Evolutionary conservation across 2,113 vertebrate genomes (phyloP), one percentile per base, ranked within the genome.

Genomic region (Pelecanus crispus): DNA sequence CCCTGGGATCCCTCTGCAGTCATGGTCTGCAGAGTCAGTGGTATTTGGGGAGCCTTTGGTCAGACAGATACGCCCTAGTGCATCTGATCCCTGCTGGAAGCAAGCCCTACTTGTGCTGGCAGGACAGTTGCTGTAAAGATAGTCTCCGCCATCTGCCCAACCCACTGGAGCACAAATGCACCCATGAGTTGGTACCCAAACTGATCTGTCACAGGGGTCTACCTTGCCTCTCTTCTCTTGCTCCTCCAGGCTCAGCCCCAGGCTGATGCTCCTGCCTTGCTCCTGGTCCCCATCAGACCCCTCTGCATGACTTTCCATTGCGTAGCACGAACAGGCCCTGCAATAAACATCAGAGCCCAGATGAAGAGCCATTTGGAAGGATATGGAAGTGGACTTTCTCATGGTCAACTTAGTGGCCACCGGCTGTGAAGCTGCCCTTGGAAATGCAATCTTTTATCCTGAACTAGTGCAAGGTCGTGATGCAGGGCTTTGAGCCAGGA

Each of bases 401-500:
- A 20, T 10, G 7, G 17, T 12, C 26, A 29, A 1, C 7, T 66
- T 16, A 28, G 24, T 40, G 26, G 22, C 26, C 59, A 66, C 26
- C 59, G 32, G 11, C 25, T 44, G 6, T 15, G 21, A 61, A 77
- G 3, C 15, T 34, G 34, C 24, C 34, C 45, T 77, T 56, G 58
- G 63, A 78, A 87, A 25, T 49, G 21, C 25, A 91, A 10, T 66
- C 56, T 13, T 61, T 49, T 42, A 53, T 36, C 59, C 50, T 58
- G 18, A 81, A 45, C 7, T 4, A 53, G 12, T 17, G 1, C 8
- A 20, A 86, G 44, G 32, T 52, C 34, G 62, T 71, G 26, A 49
- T 28, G 19, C 5, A 45, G n/a, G 10, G 16, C 49, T 74, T 50
- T 0, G 0, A 80, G 34, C 4, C 32, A 67, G 29, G 38, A 75